Evolutionary conservation across 2,797 vertebrate genomes (phyloP).

Genomic region (Periophthalmus magnuspinnatus): DNA sequence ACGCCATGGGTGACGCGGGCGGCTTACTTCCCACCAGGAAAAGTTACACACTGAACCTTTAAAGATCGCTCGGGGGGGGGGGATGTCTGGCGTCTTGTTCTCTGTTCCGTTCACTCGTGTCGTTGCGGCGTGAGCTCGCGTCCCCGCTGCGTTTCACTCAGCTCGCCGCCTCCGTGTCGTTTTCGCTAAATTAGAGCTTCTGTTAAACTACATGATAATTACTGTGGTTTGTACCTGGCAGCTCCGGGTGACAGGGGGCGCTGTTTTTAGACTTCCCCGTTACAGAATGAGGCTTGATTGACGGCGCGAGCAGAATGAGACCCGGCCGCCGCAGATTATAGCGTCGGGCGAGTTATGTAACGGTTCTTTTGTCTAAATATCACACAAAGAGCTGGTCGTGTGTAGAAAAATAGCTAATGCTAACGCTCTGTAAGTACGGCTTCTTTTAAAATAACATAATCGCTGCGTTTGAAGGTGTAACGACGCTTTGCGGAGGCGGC

Average conservation of each 20-base stretch:
- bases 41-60: no score
- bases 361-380: neutral
- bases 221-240: conserved; percentile 62
- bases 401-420: neutral
- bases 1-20: no score
- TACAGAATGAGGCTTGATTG: conserved; percentile 45
- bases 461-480: no score
- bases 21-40: no score
- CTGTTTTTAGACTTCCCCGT: conserved; percentile 55
- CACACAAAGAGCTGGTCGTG: neutral
- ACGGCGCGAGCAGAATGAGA: conserved; percentile 47
- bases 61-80: no score
- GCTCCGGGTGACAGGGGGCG: conserved; percentile 31
- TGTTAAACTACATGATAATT: conserved; percentile 53
- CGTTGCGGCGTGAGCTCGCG: neutral
- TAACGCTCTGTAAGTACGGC: neutral
- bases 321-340: conserved; percentile 48
- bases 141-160: conserved; percentile 3
- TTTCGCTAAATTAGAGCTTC: conserved; percentile 41
- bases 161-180: conserved; percentile 22
- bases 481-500: no score
- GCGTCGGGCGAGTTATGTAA: conserved; percentile 27
- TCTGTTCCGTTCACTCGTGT: neutral
- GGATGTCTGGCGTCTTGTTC: neutral
- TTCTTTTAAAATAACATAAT: no score